phyloP scores from a whole-genome alignment of 2,797 vertebrate species.

The Remorina albescens region DNA sequence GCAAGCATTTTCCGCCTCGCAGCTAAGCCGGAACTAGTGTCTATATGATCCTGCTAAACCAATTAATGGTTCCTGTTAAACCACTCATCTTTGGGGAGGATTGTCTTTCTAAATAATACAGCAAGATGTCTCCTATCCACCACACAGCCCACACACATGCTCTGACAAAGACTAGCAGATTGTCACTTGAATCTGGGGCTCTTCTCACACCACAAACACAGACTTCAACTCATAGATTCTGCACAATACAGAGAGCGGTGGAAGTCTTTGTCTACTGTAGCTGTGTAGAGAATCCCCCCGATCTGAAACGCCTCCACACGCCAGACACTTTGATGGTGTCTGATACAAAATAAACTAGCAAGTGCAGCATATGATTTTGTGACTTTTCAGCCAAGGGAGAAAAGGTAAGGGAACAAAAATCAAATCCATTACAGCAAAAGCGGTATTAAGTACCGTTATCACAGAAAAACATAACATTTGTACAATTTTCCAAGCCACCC shows the following conservation, averaged over 20 bases:
- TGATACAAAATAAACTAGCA: conserved; percentile 69
- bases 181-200: conserved; percentile 76
- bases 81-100: conserved; percentile 82
- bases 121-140: conserved; percentile 76
- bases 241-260: conserved; percentile 69
- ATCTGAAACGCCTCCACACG: conserved; percentile 70
- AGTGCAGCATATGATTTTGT: conserved; percentile 37
- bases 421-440: conserved; percentile 72
- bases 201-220: conserved; percentile 68
- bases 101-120: conserved; percentile 84
- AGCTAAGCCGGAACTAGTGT: conserved; percentile 78
- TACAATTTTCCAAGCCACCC: conserved; percentile 75
- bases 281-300: conserved; percentile 67
- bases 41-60: conserved; percentile 83
- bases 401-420: conserved; percentile 67
- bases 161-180: conserved; percentile 74
- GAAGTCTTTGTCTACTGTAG: conserved; percentile 80
- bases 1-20: conserved; percentile 68
- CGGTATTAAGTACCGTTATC: conserved; percentile 76
- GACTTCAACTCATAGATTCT: conserved; percentile 72
- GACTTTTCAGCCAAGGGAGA: conserved; percentile 50
- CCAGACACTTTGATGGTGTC: conserved; percentile 67
- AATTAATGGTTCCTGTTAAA: conserved; percentile 86
- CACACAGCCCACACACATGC: conserved; percentile 73
- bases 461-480: conserved; percentile 75